Conservation (phyloP, 2,888 invertebrate species). For the Microplitis manilae region DNA sequence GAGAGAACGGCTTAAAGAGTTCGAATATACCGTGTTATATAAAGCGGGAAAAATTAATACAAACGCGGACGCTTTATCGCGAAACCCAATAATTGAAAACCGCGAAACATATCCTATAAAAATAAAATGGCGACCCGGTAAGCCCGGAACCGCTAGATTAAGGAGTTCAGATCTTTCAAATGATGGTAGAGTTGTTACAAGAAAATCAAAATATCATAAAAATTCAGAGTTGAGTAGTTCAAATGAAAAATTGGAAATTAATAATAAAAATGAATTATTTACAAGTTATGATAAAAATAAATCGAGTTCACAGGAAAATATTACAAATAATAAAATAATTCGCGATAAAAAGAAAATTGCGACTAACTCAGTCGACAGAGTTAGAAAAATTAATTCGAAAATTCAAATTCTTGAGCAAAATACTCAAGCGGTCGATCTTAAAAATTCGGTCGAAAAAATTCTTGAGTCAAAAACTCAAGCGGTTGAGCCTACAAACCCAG, state of each 20-base stretch:
- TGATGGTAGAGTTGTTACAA: neutral
- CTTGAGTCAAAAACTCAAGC: too few species aligned
- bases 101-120: neutral
- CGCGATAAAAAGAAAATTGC: too few species aligned
- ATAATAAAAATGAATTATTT: too few species aligned
- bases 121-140: conserved; percentile 35
- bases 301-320: too few species aligned
- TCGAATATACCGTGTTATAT: conserved; percentile 46
- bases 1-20: conserved; percentile 55
- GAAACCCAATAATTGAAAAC: conserved; percentile 18
- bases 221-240: too few species aligned
- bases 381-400: neutral
- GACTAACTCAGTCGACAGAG: neutral
- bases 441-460: neutral
- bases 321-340: too few species aligned
- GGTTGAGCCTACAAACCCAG: too few species aligned
- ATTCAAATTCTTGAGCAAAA: neutral
- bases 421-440: neutral
- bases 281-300: too few species aligned
- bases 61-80: conserved; percentile 32
- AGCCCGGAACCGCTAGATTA: conserved; percentile 31
- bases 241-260: too few species aligned
- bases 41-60: conserved; percentile 34
- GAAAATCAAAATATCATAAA: too few species aligned
- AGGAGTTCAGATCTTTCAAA: neutral